Percentiles rank a stretch among this genome's conserved stretches.
Conservation (phyloP, 37 sponge, comb jelly and placozoan species). For the Mnemiopsis leidyi region DNA sequence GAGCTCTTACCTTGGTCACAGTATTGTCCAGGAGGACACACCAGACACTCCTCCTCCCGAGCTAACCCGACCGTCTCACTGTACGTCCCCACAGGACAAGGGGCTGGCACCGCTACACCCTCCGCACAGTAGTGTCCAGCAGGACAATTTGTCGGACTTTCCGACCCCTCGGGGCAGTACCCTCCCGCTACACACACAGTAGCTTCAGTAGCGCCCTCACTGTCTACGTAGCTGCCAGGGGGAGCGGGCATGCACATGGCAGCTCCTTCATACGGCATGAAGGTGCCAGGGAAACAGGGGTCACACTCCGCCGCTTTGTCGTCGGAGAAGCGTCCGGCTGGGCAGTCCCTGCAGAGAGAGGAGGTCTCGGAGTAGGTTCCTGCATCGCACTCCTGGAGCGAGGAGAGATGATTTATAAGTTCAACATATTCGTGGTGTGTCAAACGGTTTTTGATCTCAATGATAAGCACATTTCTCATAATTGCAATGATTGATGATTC, state of each 20-base stretch:
- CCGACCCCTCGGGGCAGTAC: conserved; percentile 63
- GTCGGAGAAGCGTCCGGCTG: not conserved
- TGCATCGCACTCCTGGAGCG: not conserved
- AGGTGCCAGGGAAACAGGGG: not conserved
- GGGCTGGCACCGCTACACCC: not conserved
- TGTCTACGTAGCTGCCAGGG: conserved; percentile 33
- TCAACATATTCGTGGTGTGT: no score
- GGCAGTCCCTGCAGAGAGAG: not conserved
- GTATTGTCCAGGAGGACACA: conserved; percentile 41
- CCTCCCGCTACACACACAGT: conserved; percentile 47
- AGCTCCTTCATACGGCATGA: not conserved
- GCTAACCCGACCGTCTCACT: not conserved
- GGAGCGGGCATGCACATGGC: not conserved
- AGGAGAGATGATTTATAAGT: no score
- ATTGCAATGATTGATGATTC: no score
- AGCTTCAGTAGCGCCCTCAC: not conserved
- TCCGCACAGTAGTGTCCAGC: conserved; percentile 66
- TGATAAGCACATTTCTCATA: no score
- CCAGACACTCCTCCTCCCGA: not conserved
- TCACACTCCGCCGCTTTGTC: not conserved
- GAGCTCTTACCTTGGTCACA: conserved; percentile 29
- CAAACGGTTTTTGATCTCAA: no score
- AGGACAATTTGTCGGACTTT: conserved; percentile 64
- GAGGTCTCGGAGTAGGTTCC: not conserved
- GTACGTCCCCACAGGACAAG: conserved; percentile 67